Conservation (phyloP, 2,113 vertebrate genomes). For the Pelodiscus sinensis region DNA sequence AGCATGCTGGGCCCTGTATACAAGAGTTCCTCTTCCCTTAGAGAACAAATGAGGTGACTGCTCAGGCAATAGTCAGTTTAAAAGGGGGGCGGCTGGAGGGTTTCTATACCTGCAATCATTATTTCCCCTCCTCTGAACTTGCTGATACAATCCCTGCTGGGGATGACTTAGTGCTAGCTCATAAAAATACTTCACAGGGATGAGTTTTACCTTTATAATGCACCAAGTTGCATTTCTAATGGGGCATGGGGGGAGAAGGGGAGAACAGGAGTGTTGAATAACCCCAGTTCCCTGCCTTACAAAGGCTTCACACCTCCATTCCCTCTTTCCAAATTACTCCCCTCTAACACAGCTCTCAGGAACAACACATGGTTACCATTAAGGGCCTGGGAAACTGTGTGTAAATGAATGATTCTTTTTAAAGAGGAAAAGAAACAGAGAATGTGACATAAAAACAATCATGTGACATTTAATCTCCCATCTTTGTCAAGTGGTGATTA, state of each 20-base stretch:
- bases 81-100: neutral
- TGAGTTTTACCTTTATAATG: conserved; percentile 25
- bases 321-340: conserved; percentile 46
- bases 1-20: neutral
- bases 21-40: neutral
- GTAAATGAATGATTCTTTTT: conserved; percentile 58
- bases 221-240: conserved; percentile 43
- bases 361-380: conserved; percentile 58
- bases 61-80: neutral
- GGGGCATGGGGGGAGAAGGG: conserved; percentile 3
- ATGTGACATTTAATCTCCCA: conserved; percentile 46
- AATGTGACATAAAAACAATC: conserved; percentile 54
- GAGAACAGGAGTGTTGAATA: neutral
- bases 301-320: conserved; percentile 33
- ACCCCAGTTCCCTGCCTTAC: conserved; percentile 15
- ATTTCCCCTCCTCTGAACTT: neutral
- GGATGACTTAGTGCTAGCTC: neutral
- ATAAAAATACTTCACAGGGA: conserved; percentile 20
- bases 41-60: neutral
- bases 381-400: conserved; percentile 56
- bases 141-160: neutral
- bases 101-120: neutral
- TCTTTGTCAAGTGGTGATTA: conserved; percentile 64
- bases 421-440: conserved; percentile 60
- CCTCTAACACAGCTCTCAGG: conserved; percentile 38